A percentile compares a stretch with the other conserved stretches of the same genome.
phyloP scores from a whole-genome alignment of 1,140 invertebrate genomes.

The Sminthurides bifidus region DNA sequence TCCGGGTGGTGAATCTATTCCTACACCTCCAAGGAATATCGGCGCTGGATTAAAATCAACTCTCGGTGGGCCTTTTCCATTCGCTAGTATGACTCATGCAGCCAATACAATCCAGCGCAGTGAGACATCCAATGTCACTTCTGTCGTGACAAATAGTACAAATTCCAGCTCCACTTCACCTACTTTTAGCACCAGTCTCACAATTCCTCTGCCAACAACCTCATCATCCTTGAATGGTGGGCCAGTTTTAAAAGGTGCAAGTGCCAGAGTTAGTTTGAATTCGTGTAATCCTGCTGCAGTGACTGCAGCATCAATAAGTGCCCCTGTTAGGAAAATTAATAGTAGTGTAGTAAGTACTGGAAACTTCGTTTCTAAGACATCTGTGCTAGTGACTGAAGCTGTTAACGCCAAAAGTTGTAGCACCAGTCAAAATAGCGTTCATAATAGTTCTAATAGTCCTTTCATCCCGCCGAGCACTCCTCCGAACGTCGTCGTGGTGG shows the following conservation, averaged over 20 bases:
- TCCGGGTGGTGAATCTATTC: conserved; percentile 46
- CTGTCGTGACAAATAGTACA: conserved; percentile 25
- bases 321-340: neutral
- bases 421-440: conserved; percentile 7
- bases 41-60: conserved; percentile 11
- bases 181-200: conserved; percentile 33
- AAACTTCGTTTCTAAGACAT: neutral
- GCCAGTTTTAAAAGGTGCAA: too few relatives aligned
- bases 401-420: neutral
- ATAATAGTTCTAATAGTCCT: neutral
- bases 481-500: neutral
- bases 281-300: too few relatives aligned
- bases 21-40: conserved; percentile 35
- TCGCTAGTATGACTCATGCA: conserved; percentile 80
- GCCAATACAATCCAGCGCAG: conserved; percentile 43
- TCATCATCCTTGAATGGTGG: too few relatives aligned
- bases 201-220: conserved; percentile 30
- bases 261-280: too few relatives aligned
- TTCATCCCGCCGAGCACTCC: conserved; percentile 1
- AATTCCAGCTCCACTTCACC: conserved; percentile 27
- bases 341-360: neutral
- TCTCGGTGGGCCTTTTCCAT: conserved; percentile 54
- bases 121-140: conserved; percentile 17
- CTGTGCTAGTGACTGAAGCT: conserved; percentile 10
- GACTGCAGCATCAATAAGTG: conserved; percentile 1